These are phyloP conservation scores for Candoia aspera DNA, from an alignment of 2,113 vertebrate species.

Conservation along the genomic window DNA sequence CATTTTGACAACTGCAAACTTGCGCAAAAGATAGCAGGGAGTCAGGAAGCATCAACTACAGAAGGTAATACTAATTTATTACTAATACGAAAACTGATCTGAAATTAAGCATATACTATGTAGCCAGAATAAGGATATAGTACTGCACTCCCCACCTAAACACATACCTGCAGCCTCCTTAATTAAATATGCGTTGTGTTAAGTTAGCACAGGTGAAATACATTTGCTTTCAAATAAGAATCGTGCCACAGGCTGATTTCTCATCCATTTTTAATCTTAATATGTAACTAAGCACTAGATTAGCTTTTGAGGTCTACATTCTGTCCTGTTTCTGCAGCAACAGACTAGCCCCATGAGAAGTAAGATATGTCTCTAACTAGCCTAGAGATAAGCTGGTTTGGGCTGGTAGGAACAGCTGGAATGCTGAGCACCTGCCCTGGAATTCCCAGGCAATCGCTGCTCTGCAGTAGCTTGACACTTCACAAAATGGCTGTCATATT, in stretches of 20 bases:
- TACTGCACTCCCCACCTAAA: slow-evolving; percentile 48
- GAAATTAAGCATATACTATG: slow-evolving; percentile 64
- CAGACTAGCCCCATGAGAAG: neutral
- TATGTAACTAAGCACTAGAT: neutral
- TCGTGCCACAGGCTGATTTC: neutral
- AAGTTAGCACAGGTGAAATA: neutral
- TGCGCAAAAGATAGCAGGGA: slow-evolving; percentile 75
- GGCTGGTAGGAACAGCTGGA: neutral
- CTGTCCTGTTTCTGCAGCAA: neutral
- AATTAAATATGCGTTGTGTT: neutral
- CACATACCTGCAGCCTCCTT: neutral
- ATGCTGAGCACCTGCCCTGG: too few relatives aligned
- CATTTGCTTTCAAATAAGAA: slow-evolving; percentile 12
- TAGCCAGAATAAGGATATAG: slow-evolving; percentile 66
- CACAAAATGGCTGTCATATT: neutral
- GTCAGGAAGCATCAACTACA: slow-evolving; percentile 64
- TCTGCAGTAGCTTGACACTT: neutral
- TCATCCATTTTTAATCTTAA: neutral
- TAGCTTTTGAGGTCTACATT: neutral
- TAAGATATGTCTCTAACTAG: neutral
- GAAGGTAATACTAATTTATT: slow-evolving; percentile 75
- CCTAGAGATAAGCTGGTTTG: neutral
- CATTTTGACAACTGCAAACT: slow-evolving; percentile 83
- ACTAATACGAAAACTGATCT: slow-evolving; percentile 71
- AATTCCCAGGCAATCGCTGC: neutral